A percentile compares a stretch with the other conserved stretches of the same genome.
Evolutionary conservation across 2,797 vertebrate species (phyloP).

Genomic region (Ptychadena robeensis): DNA sequence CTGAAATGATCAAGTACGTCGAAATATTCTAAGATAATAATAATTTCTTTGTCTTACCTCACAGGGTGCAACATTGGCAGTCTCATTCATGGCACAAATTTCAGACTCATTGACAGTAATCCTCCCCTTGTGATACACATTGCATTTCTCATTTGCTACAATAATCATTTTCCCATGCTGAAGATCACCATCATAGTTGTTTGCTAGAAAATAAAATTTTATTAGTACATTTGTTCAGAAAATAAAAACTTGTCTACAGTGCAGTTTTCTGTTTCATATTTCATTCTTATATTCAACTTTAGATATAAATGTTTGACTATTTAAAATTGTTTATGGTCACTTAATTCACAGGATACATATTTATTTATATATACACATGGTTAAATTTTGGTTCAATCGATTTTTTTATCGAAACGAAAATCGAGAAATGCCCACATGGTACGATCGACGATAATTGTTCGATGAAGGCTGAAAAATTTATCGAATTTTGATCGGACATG

Average conservation of each 20-base stretch:
- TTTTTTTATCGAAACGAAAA: no score
- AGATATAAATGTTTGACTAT: neutral
- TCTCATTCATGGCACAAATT: conserved; percentile 91
- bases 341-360: no score
- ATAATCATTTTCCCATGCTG: conserved; percentile 86
- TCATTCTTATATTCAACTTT: neutral
- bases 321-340: neutral
- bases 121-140: conserved; percentile 86
- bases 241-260: neutral
- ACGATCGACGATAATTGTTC: no score
- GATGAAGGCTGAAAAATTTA: no score
- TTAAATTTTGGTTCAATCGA: no score
- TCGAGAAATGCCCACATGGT: no score
- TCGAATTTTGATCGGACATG: no score
- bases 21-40: conserved; percentile 7
- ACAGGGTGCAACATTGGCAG: conserved; percentile 88
- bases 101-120: conserved; percentile 88
- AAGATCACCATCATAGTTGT: conserved; percentile 85
- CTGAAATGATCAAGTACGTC: neutral
- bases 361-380: no score
- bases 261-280: neutral
- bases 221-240: conserved; percentile 12
- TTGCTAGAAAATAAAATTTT: conserved; percentile 74
- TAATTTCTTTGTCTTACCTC: conserved; percentile 80
- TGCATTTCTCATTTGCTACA: conserved; percentile 87